Conservation (phyloP, 2,113 vertebrate species). For the Atrichornis clamosus region DNA sequence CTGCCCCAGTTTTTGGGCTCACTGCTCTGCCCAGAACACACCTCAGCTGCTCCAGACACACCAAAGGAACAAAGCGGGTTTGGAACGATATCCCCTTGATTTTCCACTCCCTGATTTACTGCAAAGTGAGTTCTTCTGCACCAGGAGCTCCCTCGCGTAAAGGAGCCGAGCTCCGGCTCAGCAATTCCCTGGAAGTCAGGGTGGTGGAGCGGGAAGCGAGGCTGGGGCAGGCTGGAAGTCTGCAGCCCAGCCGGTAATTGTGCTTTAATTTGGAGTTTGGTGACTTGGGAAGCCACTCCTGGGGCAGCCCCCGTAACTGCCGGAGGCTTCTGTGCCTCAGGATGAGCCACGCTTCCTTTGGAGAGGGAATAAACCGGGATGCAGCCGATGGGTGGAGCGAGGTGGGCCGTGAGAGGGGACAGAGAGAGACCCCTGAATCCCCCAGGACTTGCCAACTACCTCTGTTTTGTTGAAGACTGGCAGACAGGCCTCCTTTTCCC, state of each 20-base stretch:
- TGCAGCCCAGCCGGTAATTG: background rate
- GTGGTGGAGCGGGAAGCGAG: background rate
- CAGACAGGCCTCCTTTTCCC: background rate
- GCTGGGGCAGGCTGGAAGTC: background rate
- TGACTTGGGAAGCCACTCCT: background rate
- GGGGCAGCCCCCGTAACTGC: background rate
- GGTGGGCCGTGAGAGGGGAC: background rate
- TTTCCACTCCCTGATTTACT: background rate
- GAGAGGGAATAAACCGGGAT: fast-evolving
- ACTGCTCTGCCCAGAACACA: background rate
- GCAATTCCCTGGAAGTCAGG: background rate
- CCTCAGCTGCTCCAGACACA: background rate
- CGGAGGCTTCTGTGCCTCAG: background rate
- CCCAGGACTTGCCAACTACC: background rate
- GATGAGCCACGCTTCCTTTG: background rate
- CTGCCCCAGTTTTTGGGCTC: background rate
- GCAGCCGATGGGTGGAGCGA: fast-evolving
- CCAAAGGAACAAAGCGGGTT: background rate
- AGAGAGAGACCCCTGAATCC: background rate
- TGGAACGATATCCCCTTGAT: fast-evolving
- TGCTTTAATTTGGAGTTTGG: background rate
- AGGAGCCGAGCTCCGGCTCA: background rate
- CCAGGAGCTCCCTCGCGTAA: background rate
- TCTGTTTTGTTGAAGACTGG: fast-evolving
- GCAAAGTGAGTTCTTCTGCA: background rate